Evolutionary conservation across 2,888 invertebrate genomes (phyloP), one percentile per base, ranked within the genome.

Genomic region (Harpalus rufipes): DNA sequence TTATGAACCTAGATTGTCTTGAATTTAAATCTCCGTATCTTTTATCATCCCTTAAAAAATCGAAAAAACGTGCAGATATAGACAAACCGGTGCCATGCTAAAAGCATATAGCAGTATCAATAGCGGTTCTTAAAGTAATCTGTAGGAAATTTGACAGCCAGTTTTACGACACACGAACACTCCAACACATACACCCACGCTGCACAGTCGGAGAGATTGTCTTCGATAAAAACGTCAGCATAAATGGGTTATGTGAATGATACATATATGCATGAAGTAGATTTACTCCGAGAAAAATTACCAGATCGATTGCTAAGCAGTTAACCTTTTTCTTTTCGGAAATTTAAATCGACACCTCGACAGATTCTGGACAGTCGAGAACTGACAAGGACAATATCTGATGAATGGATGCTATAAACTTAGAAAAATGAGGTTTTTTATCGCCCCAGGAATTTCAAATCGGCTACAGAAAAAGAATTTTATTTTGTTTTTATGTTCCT

Each of bases 231-330:
- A 72, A 61, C 74, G 74, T 18, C 56, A 72, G 74, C 83, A 83
- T 83, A 83, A 83, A 83, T 83, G 83, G 83, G 74, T 83, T 72
- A 83, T 61, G 76, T 41, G 74, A 72, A 83, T 83, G 83, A 83
- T 83, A 83, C 83, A 83, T 83, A 83, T 83, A 83, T 83, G 83
- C 76, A 83, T 83, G 83, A 83, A 61, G 74, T 74, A 81, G 81
- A 81, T 81, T 41, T 80, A 80, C 80, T 44, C 44, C 16, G 61
- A 63, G 80, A 80, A 80, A 80, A 80, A 80, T 80, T 80, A 80
- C 80, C 63, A 39, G 79, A 79, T 79, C 79, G 79, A 79, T 61
- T 79, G 58, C 79, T 18, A 32, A 59, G 14, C 79, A 59, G 58
- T 79, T 76, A 76, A 76, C 58, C 79, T 58, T 80, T 74, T 74